Evolutionary conservation across 2,113 vertebrate species (phyloP), one percentile per base, ranked within the genome.

Genomic region (Urocynchramus pylzowi): DNA sequence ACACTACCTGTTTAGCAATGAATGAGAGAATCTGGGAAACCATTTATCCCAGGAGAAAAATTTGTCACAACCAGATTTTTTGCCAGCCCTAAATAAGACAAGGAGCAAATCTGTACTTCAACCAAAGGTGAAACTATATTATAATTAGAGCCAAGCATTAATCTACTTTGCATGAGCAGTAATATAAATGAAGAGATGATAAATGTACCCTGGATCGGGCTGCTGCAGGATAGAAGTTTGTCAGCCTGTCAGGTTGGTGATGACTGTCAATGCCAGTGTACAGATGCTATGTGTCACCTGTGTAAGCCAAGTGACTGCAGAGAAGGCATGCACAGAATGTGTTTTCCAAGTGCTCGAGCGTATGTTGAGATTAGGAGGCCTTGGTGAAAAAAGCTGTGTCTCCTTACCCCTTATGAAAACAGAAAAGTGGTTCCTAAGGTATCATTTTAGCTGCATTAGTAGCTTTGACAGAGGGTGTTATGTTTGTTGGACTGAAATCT

Each of bases 241-340:
- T 68, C 33, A 68, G 12, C 8, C 27, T 33, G 56, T 33, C 24
- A 35, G 18, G 45, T 20, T 56, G 16, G 3, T 6, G 13, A 53
- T 49, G 21, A 4, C 83, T 49, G 90, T 70, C 3, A 5, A 4
- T 54, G 20, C 52, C 26, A 20, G 13, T 2, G 6, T 26, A 12
- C 20, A 57, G 28, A 37, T 42, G 33, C 5, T 28, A 1, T 5
- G 9, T 54, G 68, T 88, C 75, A 35, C 9, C 56, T 21, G 35
- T 13, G 17, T 14, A 13, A 41, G 42, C 22, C 3, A 6, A 53
- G 30, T 28, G 27, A 26, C 54, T 41, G 28, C 28, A 63, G 17
- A 1, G 6, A 39, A 63, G 56, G 15, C 18, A 26, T 35, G 16
- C 0, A 2, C 12, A 42, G 68, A 68, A 57, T 4, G 27, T 1